Conservation (phyloP, 2,113 vertebrate species). For the Etheostoma spectabile region DNA sequence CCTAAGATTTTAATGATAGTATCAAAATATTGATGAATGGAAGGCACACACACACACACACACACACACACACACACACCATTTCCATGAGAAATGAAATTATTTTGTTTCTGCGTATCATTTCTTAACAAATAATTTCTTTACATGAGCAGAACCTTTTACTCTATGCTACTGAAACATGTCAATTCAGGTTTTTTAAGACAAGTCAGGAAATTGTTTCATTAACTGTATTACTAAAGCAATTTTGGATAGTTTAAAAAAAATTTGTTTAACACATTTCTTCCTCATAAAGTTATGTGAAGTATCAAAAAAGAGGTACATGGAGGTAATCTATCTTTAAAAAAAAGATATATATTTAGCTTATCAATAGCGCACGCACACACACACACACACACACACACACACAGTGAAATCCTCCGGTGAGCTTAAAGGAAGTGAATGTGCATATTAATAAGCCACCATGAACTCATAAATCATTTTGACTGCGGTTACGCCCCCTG, state of each 20-base stretch:
- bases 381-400: not conserved
- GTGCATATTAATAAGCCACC: constrained; percentile 66
- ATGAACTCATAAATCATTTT: constrained; percentile 75
- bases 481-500: constrained; percentile 72
- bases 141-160: not conserved
- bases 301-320: not conserved
- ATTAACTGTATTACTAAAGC: no score
- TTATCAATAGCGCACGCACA: not conserved
- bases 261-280: no score
- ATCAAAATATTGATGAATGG: not conserved
- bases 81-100: not conserved
- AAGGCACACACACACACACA: not conserved
- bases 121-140: not conserved
- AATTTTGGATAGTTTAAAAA: no score
- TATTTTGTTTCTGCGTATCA: not conserved
- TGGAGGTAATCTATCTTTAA: not conserved
- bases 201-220: no score
- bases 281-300: no score
- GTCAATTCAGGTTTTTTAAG: no score
- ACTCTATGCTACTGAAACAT: not conserved
- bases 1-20: not conserved
- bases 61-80: not conserved
- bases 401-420: not conserved
- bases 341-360: no score
- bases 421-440: constrained; percentile 34